Evolutionary conservation across 2,888 invertebrate genomes (phyloP).

Genomic region (Hypomecis punctinalis): DNA sequence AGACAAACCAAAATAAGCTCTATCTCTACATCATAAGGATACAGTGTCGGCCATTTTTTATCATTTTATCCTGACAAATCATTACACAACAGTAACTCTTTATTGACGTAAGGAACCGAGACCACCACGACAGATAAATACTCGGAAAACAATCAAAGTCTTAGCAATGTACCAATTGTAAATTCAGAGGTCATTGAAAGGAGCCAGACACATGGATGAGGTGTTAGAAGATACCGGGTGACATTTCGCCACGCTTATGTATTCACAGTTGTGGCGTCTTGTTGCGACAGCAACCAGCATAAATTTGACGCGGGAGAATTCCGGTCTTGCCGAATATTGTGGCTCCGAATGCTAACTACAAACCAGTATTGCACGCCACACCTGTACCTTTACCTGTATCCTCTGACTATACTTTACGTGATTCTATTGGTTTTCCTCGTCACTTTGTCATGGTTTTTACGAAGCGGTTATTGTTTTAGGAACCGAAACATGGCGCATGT

Average conservation of each 20-base stretch:
- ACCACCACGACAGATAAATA: conserved; percentile 54
- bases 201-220: conserved; percentile 45
- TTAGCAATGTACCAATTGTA: conserved; percentile 21
- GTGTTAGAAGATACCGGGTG: conserved; percentile 53
- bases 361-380: conserved; percentile 56
- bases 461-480: conserved; percentile 21
- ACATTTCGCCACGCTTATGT: conserved; percentile 58
- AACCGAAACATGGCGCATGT: conserved; percentile 1
- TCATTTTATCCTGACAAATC: conserved; percentile 57
- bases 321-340: conserved; percentile 57
- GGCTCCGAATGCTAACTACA: conserved; percentile 52
- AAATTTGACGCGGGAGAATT: conserved; percentile 62
- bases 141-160: conserved; percentile 30
- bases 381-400: conserved; percentile 40
- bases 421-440: conserved; percentile 45
- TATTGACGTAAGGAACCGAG: conserved; percentile 60
- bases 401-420: conserved; percentile 50
- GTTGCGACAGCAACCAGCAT: conserved; percentile 54
- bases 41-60: conserved; percentile 26
- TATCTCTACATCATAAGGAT: conserved; percentile 44
- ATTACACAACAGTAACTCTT: conserved; percentile 56
- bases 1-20: conserved; percentile 59
- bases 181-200: conserved; percentile 33
- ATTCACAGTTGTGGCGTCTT: conserved; percentile 51
- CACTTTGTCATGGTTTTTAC: conserved; percentile 18